These are phyloP conservation scores for Agrilus biguttatus DNA, from an alignment of 2,888 invertebrate species.

Conservation along the genomic window DNA sequence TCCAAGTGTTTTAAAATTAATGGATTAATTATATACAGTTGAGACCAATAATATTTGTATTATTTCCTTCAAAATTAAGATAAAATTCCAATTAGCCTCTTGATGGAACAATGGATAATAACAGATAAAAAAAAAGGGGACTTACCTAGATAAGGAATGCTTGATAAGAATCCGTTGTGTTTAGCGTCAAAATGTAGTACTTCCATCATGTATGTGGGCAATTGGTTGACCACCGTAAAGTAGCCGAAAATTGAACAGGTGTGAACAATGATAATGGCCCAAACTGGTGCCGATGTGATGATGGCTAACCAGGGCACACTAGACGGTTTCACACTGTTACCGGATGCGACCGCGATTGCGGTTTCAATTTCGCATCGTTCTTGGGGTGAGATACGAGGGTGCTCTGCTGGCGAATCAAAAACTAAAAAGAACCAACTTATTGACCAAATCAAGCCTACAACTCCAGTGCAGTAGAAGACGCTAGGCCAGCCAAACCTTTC, in stretches of 20 bases:
- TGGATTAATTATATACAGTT: too few relatives aligned
- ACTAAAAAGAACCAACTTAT: slow-evolving; percentile 66
- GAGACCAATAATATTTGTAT: too few relatives aligned
- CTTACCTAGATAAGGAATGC: slow-evolving; percentile 67
- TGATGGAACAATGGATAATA: too few relatives aligned
- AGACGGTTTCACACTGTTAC: slow-evolving; percentile 23
- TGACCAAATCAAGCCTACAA: slow-evolving; percentile 67
- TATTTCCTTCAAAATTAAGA: too few relatives aligned
- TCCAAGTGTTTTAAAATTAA: too few relatives aligned
- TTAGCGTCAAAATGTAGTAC: slow-evolving; percentile 66
- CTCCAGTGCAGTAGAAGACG: slow-evolving; percentile 76
- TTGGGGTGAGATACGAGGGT: slow-evolving; percentile 62
- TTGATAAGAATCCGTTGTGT: slow-evolving; percentile 72
- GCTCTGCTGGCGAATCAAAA: slow-evolving; percentile 67
- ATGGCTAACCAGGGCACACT: slow-evolving; percentile 62
- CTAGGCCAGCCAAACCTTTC: slow-evolving; percentile 75
- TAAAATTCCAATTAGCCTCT: too few relatives aligned
- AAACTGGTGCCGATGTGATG: slow-evolving; percentile 58
- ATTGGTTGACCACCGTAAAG: slow-evolving; percentile 75
- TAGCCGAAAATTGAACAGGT: slow-evolving; percentile 76
- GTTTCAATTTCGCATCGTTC: slow-evolving; percentile 55
- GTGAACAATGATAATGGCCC: slow-evolving; percentile 75
- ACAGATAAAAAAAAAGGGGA: slow-evolving; percentile 5
- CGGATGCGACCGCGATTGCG: slow-evolving; percentile 38
- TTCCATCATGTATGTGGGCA: slow-evolving; percentile 74